Conservation (phyloP, 2,888 invertebrate genomes). For the Galerucella calmariensis region DNA sequence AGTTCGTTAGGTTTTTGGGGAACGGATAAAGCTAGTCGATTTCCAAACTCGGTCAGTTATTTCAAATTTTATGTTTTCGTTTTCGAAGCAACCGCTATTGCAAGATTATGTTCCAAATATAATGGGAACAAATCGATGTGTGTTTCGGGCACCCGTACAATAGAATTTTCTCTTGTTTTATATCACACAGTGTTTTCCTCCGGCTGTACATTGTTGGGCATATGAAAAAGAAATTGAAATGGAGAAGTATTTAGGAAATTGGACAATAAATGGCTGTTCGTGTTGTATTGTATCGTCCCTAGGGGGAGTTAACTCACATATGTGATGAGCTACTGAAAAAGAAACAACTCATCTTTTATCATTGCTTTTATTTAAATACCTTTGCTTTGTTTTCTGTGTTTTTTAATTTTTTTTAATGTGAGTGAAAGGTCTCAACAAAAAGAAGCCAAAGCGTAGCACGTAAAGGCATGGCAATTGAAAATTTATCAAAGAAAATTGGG, state of each 20-base stretch:
- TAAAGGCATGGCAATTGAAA: too few species aligned
- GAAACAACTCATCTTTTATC: background rate
- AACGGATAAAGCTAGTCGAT: slow-evolving; percentile 12
- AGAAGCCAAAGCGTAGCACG: too few species aligned
- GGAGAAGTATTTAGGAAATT: slow-evolving; percentile 14
- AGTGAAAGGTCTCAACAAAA: too few species aligned
- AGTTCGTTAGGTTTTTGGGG: slow-evolving; percentile 8
- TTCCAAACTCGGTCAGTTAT: slow-evolving; percentile 17
- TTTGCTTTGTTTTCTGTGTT: background rate
- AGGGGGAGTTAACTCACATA: background rate
- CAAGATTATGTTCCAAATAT: slow-evolving; percentile 2
- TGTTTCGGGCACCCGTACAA: slow-evolving; percentile 14
- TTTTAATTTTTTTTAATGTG: too few species aligned
- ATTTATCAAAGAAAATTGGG: too few species aligned
- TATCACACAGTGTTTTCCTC: slow-evolving; percentile 12
- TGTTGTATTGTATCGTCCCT: background rate
- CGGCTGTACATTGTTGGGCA: slow-evolving; percentile 3
- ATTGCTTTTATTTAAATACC: background rate
- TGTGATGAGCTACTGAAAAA: background rate
- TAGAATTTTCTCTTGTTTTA: slow-evolving; percentile 13
- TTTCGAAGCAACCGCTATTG: slow-evolving; percentile 10
- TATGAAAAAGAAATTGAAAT: slow-evolving; percentile 9
- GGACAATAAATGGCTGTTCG: slow-evolving; percentile 15
- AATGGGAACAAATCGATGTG: slow-evolving; percentile 18
- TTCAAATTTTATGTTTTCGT: slow-evolving; percentile 7